Evolutionary conservation across 2,888 invertebrate species (phyloP), one percentile per base, ranked within the genome.

Genomic region (Tinea semifulvella): DNA sequence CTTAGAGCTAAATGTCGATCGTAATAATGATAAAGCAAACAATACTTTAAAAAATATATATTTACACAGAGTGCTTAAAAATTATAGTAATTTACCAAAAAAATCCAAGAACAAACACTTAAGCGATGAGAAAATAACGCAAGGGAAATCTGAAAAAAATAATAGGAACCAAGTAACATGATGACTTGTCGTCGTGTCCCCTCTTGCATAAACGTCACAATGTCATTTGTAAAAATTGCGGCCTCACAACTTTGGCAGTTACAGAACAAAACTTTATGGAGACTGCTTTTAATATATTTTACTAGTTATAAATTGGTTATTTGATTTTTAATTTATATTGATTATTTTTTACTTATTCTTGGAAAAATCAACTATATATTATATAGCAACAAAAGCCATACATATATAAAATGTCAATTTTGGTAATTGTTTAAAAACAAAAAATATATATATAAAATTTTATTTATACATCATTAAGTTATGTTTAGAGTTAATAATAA

Each of bases 181-280:
- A 77, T 80, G 80, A 79, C 72, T 77, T 76, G 76, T 75, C 68
- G 70, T 60, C 67, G 63, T 61, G 57, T 72, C 72, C 74, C 63
- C 76, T 76, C 76, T 69, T 39, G 72, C 68, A 72, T 76, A 77
- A 76, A 75, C 75, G 79, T 76, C 77, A 71, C 75, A 68, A 75
- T 75, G 79, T 79, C 79, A 80, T 80, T 80, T 80, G 79, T 79
- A 79, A 80, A 79, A 80, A 79, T 79, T 77, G 77, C 69, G 76
- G 74, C 74, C 67, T 73, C 63, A 64, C 60, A 27, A 77, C 67
- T 76, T 76, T 69, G 68, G 63, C 71, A 73, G 73, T 72, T 76
- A 75, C 57, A 50, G 56, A 61, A 75, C 66, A 71, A 36, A 53
- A 53, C 50, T 49, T 50, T 31, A 40, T 58, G 47, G 73, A 74